Evolutionary conservation across 1,140 invertebrate species (phyloP).

Genomic region (Sinonovacula constricta): DNA sequence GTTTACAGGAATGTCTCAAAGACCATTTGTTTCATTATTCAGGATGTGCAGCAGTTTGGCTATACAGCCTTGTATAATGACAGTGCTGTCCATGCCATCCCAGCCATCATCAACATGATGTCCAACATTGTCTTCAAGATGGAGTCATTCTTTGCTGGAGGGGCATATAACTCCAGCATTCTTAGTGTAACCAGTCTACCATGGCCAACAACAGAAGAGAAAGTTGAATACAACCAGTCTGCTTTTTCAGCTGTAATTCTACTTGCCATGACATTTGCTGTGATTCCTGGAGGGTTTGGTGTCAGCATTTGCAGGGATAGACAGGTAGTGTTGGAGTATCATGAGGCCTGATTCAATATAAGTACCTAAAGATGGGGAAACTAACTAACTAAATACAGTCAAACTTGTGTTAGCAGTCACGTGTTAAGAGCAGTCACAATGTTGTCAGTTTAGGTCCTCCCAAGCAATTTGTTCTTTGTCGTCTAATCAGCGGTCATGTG

Average conservation of each 20-base stretch:
- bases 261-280: conserved; percentile 88
- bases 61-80: conserved; percentile 88
- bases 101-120: conserved; percentile 87
- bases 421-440: too few species aligned
- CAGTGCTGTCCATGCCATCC: conserved; percentile 88
- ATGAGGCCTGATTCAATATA: too few species aligned
- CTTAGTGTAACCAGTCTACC: conserved; percentile 80
- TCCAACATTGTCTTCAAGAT: conserved; percentile 83
- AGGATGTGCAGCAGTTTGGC: conserved; percentile 75
- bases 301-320: conserved; percentile 91
- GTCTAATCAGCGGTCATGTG: too few species aligned
- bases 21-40: too few species aligned
- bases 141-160: conserved; percentile 14
- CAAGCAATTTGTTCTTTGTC: too few species aligned
- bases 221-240: conserved; percentile 85
- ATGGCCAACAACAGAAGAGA: conserved; percentile 85
- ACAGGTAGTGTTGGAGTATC: conserved; percentile 86
- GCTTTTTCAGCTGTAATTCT: conserved; percentile 86
- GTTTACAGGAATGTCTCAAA: too few species aligned
- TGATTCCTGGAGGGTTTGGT: conserved; percentile 87
- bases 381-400: too few species aligned
- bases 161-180: conserved; percentile 2
- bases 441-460: too few species aligned
- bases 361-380: too few species aligned
- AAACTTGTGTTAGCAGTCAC: too few species aligned